A percentile compares a stretch with the other conserved stretches of the same genome.
Conservation (phyloP, 2,113 vertebrate genomes). For the Tichodroma muraria region DNA sequence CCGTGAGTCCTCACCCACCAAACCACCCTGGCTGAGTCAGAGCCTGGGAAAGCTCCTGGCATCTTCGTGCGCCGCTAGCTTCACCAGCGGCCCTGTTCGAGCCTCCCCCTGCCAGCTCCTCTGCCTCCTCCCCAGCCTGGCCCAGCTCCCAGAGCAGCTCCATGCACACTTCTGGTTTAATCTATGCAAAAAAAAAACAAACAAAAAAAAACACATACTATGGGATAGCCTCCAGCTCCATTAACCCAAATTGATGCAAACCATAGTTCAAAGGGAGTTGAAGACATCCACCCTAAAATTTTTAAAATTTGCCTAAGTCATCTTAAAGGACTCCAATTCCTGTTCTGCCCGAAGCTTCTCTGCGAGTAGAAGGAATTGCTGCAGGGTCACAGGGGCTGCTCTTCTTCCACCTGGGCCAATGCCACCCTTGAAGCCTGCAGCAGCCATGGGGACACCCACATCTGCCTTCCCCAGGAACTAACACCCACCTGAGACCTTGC, state of each 20-base stretch:
- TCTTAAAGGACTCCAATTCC: not conserved
- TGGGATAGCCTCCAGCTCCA: not conserved
- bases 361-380: not conserved
- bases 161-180: not conserved
- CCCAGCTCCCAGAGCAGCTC: not conserved
- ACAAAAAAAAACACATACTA: rapidly evolving
- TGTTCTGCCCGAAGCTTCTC: too few relatives aligned
- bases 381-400: not conserved
- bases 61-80: rapidly evolving
- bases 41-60: not conserved
- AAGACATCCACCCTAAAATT: not conserved
- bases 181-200: not conserved
- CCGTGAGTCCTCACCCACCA: not conserved
- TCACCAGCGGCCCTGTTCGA: rapidly evolving
- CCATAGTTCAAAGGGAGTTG: not conserved
- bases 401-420: not conserved
- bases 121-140: not conserved
- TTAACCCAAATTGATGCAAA: not conserved
- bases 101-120: not conserved
- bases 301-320: not conserved
- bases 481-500: too few relatives aligned
- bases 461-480: rapidly evolving
- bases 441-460: not conserved
- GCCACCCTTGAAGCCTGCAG: not conserved
- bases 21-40: rapidly evolving